phyloP scores from a whole-genome alignment of 2,113 vertebrate species.

The Aldabrachelys gigantea region DNA sequence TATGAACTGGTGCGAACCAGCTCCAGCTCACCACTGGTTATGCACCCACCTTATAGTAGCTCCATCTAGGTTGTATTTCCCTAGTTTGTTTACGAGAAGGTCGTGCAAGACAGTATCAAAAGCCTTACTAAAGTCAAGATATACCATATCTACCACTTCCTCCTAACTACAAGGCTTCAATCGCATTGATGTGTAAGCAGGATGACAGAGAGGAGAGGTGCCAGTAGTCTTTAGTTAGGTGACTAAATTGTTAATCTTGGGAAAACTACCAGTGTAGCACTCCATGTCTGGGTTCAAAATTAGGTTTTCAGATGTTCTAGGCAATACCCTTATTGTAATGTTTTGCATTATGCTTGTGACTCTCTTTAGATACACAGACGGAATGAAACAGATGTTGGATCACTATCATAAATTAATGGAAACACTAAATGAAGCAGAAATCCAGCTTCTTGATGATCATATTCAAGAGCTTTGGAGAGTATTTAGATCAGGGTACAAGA shows the following conservation, averaged over 20 bases:
- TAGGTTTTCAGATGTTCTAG: background rate
- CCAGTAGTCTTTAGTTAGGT: background rate
- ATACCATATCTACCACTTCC: background rate
- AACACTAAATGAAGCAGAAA: conserved; percentile 82
- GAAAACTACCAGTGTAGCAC: background rate
- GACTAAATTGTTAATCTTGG: background rate
- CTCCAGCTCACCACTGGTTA: no score
- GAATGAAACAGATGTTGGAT: conserved; percentile 79
- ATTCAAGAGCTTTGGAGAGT: conserved; percentile 78
- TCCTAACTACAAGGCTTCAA: background rate
- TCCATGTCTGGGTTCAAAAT: background rate
- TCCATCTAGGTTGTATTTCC: no score
- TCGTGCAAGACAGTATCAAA: no score
- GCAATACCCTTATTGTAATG: rapidly evolving
- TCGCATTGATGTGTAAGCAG: background rate
- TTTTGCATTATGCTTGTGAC: background rate
- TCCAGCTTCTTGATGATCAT: conserved; percentile 79
- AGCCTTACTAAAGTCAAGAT: no score
- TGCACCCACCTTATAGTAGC: no score
- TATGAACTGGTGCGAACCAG: no score
- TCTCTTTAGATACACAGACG: conserved; percentile 77
- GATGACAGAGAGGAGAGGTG: background rate
- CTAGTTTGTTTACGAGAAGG: no score
- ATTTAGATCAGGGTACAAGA: conserved; percentile 82
- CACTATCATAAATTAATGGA: conserved; percentile 80